Conservation (phyloP, 2,888 invertebrate genomes). For the Hirtodrosophila trivittata region DNA sequence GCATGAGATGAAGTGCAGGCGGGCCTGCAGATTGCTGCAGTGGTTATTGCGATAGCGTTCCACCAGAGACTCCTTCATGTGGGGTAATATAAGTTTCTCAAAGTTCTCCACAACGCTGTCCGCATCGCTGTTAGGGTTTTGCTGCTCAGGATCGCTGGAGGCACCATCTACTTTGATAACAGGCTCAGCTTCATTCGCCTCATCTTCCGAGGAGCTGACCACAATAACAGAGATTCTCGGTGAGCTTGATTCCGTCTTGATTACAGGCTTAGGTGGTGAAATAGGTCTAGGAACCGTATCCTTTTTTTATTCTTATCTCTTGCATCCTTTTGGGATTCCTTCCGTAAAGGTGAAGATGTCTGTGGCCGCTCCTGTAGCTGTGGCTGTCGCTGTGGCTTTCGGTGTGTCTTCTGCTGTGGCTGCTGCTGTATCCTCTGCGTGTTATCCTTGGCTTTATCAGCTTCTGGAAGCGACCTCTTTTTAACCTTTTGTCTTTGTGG, state of each 20-base stretch:
- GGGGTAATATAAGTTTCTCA: slow-evolving; percentile 79
- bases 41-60: slow-evolving; percentile 74
- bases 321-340: no score
- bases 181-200: slow-evolving; percentile 27
- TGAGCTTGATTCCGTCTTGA: no score
- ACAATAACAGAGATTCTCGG: slow-evolving; percentile 22
- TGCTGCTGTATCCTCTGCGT: no score
- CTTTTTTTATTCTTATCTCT: no score
- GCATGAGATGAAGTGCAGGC: slow-evolving; percentile 78
- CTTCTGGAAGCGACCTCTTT: no score
- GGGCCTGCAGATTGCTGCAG: slow-evolving; percentile 56
- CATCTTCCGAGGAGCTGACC: slow-evolving; percentile 59
- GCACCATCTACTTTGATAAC: slow-evolving; percentile 54
- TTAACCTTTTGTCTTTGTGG: neutral
- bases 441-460: no score
- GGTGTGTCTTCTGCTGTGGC: no score
- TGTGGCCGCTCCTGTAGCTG: no score
- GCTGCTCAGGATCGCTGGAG: slow-evolving; percentile 33
- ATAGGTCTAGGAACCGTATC: no score
- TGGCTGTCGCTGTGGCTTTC: no score
- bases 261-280: no score
- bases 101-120: slow-evolving; percentile 79
- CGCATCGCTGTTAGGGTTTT: slow-evolving; percentile 68
- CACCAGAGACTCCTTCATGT: slow-evolving; percentile 62
- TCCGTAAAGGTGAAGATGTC: no score